These are phyloP conservation scores for Eulacestoma nigropectus DNA, from an alignment of 2,113 vertebrate species.

Conservation along the genomic window DNA sequence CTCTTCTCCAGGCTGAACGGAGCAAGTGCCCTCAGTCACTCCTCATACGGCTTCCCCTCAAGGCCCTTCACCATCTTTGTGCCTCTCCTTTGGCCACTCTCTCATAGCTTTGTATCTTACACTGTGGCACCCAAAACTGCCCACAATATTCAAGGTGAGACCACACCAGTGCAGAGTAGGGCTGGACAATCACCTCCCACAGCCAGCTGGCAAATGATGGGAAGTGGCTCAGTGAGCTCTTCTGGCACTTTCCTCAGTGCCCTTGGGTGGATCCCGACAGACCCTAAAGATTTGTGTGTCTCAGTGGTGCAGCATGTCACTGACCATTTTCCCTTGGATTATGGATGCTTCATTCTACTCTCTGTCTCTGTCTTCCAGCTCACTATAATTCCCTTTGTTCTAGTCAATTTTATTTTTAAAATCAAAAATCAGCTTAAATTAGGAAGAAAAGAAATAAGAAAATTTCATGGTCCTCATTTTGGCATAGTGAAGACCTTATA, in stretches of 20 bases:
- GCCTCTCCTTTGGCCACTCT: not conserved
- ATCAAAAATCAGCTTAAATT: constrained; percentile 36
- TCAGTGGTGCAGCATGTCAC: not conserved
- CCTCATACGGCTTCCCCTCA: accelerated
- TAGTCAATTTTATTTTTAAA: not conserved
- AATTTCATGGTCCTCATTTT: constrained; percentile 10
- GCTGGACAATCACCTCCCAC: not conserved
- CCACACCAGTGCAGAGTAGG: not conserved
- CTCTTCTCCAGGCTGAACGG: not conserved
- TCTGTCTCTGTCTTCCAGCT: not conserved
- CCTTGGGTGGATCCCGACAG: not conserved
- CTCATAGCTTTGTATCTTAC: not conserved
- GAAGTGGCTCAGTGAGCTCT: not conserved
- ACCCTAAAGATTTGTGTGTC: not conserved
- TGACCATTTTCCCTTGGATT: not conserved
- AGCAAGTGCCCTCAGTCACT: not conserved
- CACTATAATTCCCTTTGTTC: not conserved
- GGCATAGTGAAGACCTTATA: not conserved
- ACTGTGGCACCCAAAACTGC: not conserved
- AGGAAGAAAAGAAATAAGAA: not conserved
- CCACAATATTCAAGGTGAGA: not conserved
- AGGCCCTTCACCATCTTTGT: not conserved
- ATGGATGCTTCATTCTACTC: not conserved
- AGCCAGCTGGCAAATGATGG: accelerated
- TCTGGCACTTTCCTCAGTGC: not conserved